Conservation (phyloP, 2,888 invertebrate genomes). For the Machimus rusticus region DNA sequence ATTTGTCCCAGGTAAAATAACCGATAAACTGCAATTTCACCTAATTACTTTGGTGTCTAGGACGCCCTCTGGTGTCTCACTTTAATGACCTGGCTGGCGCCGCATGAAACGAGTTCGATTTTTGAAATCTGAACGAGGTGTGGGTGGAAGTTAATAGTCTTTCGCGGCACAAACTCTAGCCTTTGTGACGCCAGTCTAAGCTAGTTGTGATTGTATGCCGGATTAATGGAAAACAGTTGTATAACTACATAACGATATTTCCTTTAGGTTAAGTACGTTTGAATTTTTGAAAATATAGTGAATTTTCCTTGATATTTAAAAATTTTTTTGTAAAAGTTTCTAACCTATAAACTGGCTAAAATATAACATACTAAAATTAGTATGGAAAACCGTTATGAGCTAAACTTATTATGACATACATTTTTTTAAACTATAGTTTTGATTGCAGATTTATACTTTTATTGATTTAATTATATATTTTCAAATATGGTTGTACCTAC, state of each 20-base stretch:
- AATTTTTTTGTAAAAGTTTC: too few relatives aligned
- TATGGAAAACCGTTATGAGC: too few relatives aligned
- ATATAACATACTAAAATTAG: too few relatives aligned
- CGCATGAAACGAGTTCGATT: not conserved
- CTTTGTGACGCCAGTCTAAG: not conserved
- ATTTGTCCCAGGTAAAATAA: constrained; percentile 71
- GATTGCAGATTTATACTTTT: too few relatives aligned
- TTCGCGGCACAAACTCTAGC: not conserved
- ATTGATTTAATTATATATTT: too few relatives aligned
- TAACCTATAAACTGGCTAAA: too few relatives aligned
- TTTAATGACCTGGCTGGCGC: not conserved
- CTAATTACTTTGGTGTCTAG: not conserved
- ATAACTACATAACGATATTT: not conserved
- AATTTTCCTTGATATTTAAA: too few relatives aligned
- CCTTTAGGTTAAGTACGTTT: too few relatives aligned
- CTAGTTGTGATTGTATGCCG: not conserved
- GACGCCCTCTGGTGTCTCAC: not conserved
- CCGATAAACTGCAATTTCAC: not conserved
- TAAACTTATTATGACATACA: too few relatives aligned
- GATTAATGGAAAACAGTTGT: not conserved
- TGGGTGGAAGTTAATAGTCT: not conserved
- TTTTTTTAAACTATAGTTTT: too few relatives aligned
- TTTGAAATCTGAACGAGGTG: not conserved
- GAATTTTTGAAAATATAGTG: too few relatives aligned
- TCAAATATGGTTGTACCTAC: too few relatives aligned